Percentiles rank a stretch among this genome's conserved stretches.
phyloP scores from a whole-genome alignment of 2,888 invertebrate species.

The Agrotis puta region DNA sequence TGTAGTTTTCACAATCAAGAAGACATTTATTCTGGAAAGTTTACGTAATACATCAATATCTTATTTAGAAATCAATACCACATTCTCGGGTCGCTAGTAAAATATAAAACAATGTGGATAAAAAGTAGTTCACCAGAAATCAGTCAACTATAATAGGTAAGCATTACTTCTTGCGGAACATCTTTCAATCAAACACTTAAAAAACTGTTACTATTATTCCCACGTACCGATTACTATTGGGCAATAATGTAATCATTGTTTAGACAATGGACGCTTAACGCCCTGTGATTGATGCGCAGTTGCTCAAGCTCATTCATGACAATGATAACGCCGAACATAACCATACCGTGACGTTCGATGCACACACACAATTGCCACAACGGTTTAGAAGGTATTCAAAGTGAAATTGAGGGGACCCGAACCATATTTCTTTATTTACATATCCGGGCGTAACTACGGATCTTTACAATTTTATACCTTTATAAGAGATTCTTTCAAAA shows the following conservation, averaged over 20 bases:
- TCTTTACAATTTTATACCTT: too few species aligned
- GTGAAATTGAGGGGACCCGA: too few species aligned
- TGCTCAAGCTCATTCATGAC: constrained; percentile 3
- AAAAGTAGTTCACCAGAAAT: neutral
- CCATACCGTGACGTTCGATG: neutral
- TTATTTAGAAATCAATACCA: too few species aligned
- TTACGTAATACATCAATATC: too few species aligned
- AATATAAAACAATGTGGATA: neutral
- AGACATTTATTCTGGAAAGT: too few species aligned
- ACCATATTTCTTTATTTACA: neutral
- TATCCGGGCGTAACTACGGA: too few species aligned
- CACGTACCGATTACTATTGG: constrained; percentile 37
- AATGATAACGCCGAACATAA: neutral
- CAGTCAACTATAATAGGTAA: neutral
- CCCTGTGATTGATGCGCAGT: constrained; percentile 43
- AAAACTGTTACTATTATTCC: constrained; percentile 20
- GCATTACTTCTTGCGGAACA: neutral
- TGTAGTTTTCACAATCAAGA: too few species aligned
- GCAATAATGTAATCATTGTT: constrained; percentile 34
- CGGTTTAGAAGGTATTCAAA: neutral
- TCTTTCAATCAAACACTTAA: constrained; percentile 6
- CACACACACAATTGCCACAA: neutral
- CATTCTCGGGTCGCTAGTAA: neutral
- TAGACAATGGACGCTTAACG: constrained; percentile 37
- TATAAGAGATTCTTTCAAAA: too few species aligned